Base-by-base conservation (phyloP, 2,113 vertebrate genomes). In the Dipodomys ordii region DNA sequence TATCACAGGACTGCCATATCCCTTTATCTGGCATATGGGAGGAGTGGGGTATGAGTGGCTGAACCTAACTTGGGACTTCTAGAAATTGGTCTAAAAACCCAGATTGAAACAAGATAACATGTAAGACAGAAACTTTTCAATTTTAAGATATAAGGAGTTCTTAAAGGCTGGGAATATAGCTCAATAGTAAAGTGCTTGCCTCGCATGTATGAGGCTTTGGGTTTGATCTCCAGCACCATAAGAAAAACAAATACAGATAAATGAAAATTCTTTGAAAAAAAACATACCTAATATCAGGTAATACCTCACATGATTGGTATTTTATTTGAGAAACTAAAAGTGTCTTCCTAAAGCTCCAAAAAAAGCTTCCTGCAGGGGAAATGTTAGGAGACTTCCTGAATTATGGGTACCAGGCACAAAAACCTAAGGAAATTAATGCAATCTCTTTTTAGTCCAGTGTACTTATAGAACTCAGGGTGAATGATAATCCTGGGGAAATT, bases 351-450 rank as follows among this genome's bases (percentile, higher is more conserved):
- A 73, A 49, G 94, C 15, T 69, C 10, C 2, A 32, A 19, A 77
- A 77, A n/a, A 20, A 2, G 20, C 19, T 74, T 6, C 44, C 13
- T 2, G 88, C 20, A 83, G 67, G 30, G 23, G 3, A 65, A 65
- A 77, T 69, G 16, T 23, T 53, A 28, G 1, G 67, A 86, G 27
- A 89, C n/a, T 62, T 87, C 19, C 27, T 89, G 8, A 91, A 68
- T 49, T 91, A 69, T n/a, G 8, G 22, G 1, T 18, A 90, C 64
- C 19, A 87, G 18, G 3, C 19, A 77, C 46, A 73, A 30, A 94
- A 49, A 16, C 49, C 65, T 72, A 80, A 96, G 44, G 46, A 88
- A 91, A 88, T 72, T 71, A 92, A 76, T 67, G 32, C 39, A 73
- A 16, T 44, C 86, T 80, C 20, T 83, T 77, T 94, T 88, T 91